Evolutionary conservation across 2,113 vertebrate species (phyloP), one percentile per base, ranked within the genome.

Genomic region (Rhombomys opimus): DNA sequence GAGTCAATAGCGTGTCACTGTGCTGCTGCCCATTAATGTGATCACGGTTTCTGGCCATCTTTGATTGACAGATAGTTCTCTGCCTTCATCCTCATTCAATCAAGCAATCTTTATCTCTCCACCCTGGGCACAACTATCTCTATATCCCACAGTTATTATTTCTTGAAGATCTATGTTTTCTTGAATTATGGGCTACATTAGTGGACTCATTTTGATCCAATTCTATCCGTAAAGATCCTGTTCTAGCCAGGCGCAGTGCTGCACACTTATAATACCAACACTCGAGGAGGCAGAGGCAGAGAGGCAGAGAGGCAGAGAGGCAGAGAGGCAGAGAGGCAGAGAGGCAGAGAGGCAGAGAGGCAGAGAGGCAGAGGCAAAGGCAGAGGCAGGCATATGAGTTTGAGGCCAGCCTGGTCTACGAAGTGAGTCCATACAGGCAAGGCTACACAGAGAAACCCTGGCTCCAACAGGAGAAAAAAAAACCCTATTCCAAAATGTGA

Each of bases 11-110:
- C 35, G 25, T 50, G 5, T 59, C 4, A 14, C 80, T 61, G 12
- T 2, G 17, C 57, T 61, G 57, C 12, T 15, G n/a, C 5, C 0
- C 0, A 22, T 38, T 57, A 41, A 61, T 4, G 12, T 3, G 11
- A 61, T 14, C 80, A 61, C 7, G 4, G 32, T 7, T 87, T 52
- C 57, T 13, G 81, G 25, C 22, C 30, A 20, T 80, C 76, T 38
- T 1, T 59, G 32, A 50, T 65, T 8, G 27, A 9, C 1, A 15
- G 65, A 30, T 4, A 11, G 14, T 23, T 38, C 35, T 80, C 65
- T 57, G 38, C 63, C 77, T 88, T 84, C 18, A 46, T 8, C 27
- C 73, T 50, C 50, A 91, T 22, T 50, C 18, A 30, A 13, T 38
- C 41, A 65, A 32, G 22, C 4, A 13, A 11, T 20, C 32, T 67